phyloP scores from a whole-genome alignment of 2,888 invertebrate genomes.

The Thalpophila matura region DNA sequence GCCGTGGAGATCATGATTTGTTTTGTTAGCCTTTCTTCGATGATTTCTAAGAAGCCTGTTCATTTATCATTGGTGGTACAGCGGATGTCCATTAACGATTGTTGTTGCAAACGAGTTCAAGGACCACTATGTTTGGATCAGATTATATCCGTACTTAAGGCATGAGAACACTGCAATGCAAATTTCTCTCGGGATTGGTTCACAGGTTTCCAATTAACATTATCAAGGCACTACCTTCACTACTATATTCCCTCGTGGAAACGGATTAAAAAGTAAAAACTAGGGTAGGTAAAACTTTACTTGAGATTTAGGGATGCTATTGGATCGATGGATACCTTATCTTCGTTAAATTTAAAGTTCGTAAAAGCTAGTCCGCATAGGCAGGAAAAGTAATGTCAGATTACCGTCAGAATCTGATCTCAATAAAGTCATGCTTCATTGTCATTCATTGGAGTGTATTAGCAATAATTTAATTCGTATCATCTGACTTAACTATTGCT shows the following conservation, averaged over 20 bases:
- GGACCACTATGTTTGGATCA: slow-evolving; percentile 66
- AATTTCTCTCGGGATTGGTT: slow-evolving; percentile 24
- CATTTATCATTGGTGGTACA: slow-evolving; percentile 65
- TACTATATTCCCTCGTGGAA: neutral
- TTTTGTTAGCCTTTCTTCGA: slow-evolving; percentile 60
- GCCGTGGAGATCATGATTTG: slow-evolving; percentile 45
- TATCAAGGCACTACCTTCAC: slow-evolving; percentile 5
- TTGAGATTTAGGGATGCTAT: neutral
- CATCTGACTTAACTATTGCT: slow-evolving; percentile 71
- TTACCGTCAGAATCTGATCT: slow-evolving; percentile 33
- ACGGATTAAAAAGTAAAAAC: neutral
- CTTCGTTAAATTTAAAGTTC: slow-evolving; percentile 4
- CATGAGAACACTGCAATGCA: slow-evolving; percentile 35
- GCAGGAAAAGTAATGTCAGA: slow-evolving; percentile 10
- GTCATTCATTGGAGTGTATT: slow-evolving; percentile 65
- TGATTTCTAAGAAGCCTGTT: slow-evolving; percentile 70
- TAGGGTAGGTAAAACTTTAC: neutral
- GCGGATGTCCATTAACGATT: slow-evolving; percentile 78
- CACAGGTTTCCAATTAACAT: slow-evolving; percentile 8
- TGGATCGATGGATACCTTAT: neutral
- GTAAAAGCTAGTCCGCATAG: neutral
- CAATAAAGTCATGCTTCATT: slow-evolving; percentile 63
- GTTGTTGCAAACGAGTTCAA: slow-evolving; percentile 76
- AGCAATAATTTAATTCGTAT: slow-evolving; percentile 69
- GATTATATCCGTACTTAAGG: slow-evolving; percentile 59